Conservation (phyloP, 1,140 invertebrate species). For the Rhagoletis zephyria region DNA sequence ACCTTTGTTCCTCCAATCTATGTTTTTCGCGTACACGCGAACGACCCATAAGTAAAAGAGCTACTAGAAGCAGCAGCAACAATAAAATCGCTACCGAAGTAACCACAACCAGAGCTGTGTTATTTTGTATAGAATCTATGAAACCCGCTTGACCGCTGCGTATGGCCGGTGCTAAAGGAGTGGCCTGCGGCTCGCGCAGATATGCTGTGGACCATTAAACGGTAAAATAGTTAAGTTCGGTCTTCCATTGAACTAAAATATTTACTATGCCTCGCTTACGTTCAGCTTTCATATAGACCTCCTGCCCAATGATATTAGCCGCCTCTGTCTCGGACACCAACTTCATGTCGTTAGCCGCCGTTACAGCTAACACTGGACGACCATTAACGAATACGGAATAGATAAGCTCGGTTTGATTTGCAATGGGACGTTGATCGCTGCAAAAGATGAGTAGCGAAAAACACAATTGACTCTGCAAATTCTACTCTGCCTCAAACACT, state of each 20-base stretch:
- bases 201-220: constrained; percentile 76
- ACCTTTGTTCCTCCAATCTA: constrained; percentile 23
- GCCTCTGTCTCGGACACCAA: constrained; percentile 83
- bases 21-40: constrained; percentile 72
- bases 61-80: constrained; percentile 78
- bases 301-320: constrained; percentile 80
- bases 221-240: background rate
- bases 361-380: constrained; percentile 82
- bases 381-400: constrained; percentile 86
- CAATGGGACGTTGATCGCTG: constrained; percentile 66
- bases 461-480: background rate
- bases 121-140: constrained; percentile 75
- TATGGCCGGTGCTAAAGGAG: constrained; percentile 78
- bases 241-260: too few relatives aligned
- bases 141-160: constrained; percentile 79
- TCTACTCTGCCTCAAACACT: constrained; percentile 3
- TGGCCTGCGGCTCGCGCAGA: constrained; percentile 77
- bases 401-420: constrained; percentile 76
- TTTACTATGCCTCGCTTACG: constrained; percentile 76
- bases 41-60: constrained; percentile 77
- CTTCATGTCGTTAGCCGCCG: constrained; percentile 85
- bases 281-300: constrained; percentile 87
- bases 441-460: constrained; percentile 18
- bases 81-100: constrained; percentile 77
- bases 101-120: constrained; percentile 69